A percentile compares a stretch with the other conserved stretches of the same genome.
phyloP scores from a whole-genome alignment of 30 jellyfish, hydroid and myxozoan genomes.

The Sanderia malayensis region DNA sequence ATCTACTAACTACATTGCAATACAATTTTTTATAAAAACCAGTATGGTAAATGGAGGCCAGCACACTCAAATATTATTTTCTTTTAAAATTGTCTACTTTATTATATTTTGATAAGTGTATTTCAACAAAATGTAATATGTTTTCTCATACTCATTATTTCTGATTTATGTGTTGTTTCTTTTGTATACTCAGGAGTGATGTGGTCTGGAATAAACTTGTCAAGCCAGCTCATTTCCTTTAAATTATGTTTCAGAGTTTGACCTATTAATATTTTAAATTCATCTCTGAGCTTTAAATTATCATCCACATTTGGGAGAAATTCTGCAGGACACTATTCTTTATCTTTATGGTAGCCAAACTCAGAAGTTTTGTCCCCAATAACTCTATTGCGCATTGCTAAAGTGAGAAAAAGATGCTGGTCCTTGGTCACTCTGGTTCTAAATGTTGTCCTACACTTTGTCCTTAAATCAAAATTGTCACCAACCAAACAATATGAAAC shows the following conservation, averaged over 20 bases:
- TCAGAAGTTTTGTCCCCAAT: background rate
- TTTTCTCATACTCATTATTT: conserved; percentile 4
- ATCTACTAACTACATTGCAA: no score
- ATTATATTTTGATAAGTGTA: no score
- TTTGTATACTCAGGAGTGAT: conserved; percentile 5
- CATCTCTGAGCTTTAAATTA: conserved; percentile 1
- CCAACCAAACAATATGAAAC: conserved; percentile 1
- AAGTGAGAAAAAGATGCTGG: conserved; percentile 4
- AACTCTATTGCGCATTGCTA: conserved; percentile 13
- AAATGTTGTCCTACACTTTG: conserved; percentile 12
- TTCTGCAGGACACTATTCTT: conserved; percentile 1
- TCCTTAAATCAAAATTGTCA: conserved; percentile 22
- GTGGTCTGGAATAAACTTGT: conserved; percentile 7
- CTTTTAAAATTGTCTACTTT: no score
- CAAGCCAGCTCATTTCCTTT: conserved; percentile 5
- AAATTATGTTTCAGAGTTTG: background rate
- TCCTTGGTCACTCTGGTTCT: conserved; percentile 6
- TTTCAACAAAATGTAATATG: no score
- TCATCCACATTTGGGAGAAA: conserved; percentile 13
- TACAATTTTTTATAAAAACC: no score
- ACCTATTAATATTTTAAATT: conserved; percentile 4
- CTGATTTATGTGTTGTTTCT: background rate
- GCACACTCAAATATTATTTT: no score
- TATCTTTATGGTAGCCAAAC: conserved; percentile 13
- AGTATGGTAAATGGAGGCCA: no score